phyloP scores from a whole-genome alignment of 2,113 vertebrate species.

The Hypanus sabinus region DNA sequence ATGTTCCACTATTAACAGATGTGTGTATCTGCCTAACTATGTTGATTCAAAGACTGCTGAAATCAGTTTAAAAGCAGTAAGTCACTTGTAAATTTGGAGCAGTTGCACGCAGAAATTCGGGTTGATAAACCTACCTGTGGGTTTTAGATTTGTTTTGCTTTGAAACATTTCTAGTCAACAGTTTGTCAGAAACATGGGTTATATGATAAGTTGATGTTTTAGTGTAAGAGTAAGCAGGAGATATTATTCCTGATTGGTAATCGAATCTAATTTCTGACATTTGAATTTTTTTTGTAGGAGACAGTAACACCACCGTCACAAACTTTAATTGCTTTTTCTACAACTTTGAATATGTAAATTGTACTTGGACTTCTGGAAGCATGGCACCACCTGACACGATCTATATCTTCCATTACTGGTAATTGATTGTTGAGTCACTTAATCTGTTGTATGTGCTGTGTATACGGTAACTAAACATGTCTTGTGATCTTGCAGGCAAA shows the following conservation, averaged over 20 bases:
- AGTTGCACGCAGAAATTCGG: too few relatives aligned
- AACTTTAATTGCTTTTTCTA: not conserved
- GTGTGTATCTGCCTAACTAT: not conserved
- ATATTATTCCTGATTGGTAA: too few relatives aligned
- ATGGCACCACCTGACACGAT: not conserved
- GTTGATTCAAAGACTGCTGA: not conserved
- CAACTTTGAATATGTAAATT: slow-evolving; percentile 27
- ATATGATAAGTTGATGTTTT: not conserved
- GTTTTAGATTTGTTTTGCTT: not conserved
- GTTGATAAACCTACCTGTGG: not conserved
- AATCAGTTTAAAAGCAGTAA: not conserved
- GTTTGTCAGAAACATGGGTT: not conserved
- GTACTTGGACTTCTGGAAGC: not conserved
- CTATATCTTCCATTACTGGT: slow-evolving; percentile 18
- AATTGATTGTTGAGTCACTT: not conserved
- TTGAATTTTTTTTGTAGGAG: not conserved
- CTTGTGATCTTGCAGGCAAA: not conserved
- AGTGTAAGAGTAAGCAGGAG: not conserved
- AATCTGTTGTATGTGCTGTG: not conserved
- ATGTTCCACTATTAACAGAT: not conserved
- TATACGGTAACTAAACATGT: not conserved
- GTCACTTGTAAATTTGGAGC: not conserved
- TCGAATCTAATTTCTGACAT: not conserved
- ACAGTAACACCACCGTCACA: not conserved
- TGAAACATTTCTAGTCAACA: too few relatives aligned